Base-by-base conservation (phyloP, 2,797 vertebrate species). In the Ctenochaetus hawaiiensis region DNA sequence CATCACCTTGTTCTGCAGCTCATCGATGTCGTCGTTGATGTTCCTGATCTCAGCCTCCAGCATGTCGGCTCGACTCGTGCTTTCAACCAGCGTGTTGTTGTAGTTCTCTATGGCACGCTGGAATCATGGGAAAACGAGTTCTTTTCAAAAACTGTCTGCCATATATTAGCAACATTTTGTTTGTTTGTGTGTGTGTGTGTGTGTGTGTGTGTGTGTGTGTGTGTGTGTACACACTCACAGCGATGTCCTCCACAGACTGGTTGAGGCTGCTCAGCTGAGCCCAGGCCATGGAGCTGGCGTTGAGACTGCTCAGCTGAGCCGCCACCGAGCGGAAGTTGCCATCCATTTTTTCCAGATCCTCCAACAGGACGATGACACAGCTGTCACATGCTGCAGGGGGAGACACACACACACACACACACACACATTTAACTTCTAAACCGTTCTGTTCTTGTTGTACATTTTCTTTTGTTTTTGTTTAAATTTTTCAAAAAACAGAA, bases 281-380 rank as follows among this genome's bases (percentile, higher is more conserved):
- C 97, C 97, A 98, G 70, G 96, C 96, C 0, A 94, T 83, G 8
- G 97, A 95, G 93, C 96, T 98, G 90, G 96, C 85, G 0, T 95
- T 98, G 72, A 98, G 80, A 37, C n/a, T 39, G 4, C n/a, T 91
- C 82, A 99, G 85, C 90, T 96, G 97, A 65, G 54, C 8, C 0
- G 53, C 86, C 6, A 96, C 93, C 1, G 91, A 83, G 0, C 81
- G 87, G 66, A 97, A 94, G 80, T 94, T 72, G 4, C 39, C 20
- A 4, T 92, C 85, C 0, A 96, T 88, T 56, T 44, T 88, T 48
- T 97, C 95, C 80, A 99, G 94, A 79, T 98, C 97, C 11, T 97
- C 95, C 93, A 99, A 78, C 67, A 99, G 92, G 49, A 96, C 94
- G 18, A 96, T 69, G 66, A 99, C 97, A 2, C 98, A 99, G 90